These are phyloP conservation scores for Harpalus rufipes DNA, from an alignment of 2,888 invertebrate genomes.

Conservation along the genomic window DNA sequence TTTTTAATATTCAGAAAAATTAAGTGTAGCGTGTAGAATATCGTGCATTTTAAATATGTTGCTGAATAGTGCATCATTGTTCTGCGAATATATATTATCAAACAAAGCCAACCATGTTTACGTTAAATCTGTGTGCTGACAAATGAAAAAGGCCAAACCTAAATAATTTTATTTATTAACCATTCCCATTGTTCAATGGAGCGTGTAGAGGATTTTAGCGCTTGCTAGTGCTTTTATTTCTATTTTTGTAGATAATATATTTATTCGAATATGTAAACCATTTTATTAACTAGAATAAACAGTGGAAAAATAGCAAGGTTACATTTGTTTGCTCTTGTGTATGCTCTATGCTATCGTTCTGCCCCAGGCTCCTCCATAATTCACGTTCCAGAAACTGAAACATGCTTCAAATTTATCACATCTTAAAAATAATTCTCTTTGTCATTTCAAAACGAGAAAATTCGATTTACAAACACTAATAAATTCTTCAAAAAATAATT, in stretches of 20 bases:
- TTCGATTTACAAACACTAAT: conserved; percentile 8
- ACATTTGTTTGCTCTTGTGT: conserved; percentile 25
- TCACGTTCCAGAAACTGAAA: conserved; percentile 40
- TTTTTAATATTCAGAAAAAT: conserved; percentile 44
- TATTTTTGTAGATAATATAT: conserved; percentile 33
- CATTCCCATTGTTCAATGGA: conserved; percentile 45
- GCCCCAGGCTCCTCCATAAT: conserved; percentile 21
- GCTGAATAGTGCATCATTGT: conserved; percentile 45
- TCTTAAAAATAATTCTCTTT: conserved; percentile 38
- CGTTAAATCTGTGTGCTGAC: conserved; percentile 49
- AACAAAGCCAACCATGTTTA: conserved; percentile 45
- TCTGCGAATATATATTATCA: conserved; percentile 40
- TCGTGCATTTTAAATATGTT: conserved; percentile 40
- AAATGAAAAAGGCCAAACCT: conserved; percentile 37
- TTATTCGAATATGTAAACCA: conserved; percentile 33
- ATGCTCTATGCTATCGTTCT: conserved; percentile 7
- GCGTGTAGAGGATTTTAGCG: conserved; percentile 36
- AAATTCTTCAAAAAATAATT: conserved; percentile 44
- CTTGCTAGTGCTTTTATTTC: conserved; percentile 39
- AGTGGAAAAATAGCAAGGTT: conserved; percentile 15
- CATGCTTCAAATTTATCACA: conserved; percentile 20
- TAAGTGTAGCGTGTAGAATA: conserved; percentile 37
- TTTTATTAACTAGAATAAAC: conserved; percentile 38
- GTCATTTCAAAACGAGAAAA: conserved; percentile 13
- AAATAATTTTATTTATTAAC: conserved; percentile 58